Conservation (phyloP, 2,797 vertebrate genomes). For the Micrastur ruficollis region DNA sequence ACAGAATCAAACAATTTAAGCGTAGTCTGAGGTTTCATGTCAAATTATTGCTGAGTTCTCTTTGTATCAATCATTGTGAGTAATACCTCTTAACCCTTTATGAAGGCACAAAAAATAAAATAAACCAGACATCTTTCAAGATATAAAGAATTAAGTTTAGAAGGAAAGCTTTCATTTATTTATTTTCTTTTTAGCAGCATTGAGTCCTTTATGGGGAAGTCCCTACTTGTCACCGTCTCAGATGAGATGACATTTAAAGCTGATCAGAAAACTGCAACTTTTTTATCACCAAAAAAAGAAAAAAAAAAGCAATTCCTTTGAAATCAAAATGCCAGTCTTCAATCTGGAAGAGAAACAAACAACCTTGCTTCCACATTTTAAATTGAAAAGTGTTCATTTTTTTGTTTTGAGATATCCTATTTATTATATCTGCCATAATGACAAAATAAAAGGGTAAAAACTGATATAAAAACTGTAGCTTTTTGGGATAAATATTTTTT, state of each 20-base stretch:
- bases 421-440: not conserved
- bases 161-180: not conserved
- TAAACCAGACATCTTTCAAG: not conserved
- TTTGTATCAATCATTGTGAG: conserved; percentile 31
- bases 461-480: not conserved
- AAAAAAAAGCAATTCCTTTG: not conserved
- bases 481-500: not conserved
- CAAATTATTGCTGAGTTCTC: conserved; percentile 51
- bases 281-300: not conserved
- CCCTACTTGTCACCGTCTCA: not conserved
- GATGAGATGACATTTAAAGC: not conserved
- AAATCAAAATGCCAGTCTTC: not conserved
- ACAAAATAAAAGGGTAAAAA: not conserved
- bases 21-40: conserved; percentile 49
- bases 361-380: not conserved
- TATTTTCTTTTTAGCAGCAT: not conserved
- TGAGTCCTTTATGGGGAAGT: not conserved
- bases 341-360: not conserved
- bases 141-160: not conserved
- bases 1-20: conserved; percentile 53
- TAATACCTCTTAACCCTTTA: conserved; percentile 33
- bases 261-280: not conserved
- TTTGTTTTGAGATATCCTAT: not conserved
- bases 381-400: not conserved
- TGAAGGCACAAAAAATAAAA: conserved; percentile 4